Conservation (phyloP, 2,797 vertebrate genomes). For the Steatocranus sp. region DNA sequence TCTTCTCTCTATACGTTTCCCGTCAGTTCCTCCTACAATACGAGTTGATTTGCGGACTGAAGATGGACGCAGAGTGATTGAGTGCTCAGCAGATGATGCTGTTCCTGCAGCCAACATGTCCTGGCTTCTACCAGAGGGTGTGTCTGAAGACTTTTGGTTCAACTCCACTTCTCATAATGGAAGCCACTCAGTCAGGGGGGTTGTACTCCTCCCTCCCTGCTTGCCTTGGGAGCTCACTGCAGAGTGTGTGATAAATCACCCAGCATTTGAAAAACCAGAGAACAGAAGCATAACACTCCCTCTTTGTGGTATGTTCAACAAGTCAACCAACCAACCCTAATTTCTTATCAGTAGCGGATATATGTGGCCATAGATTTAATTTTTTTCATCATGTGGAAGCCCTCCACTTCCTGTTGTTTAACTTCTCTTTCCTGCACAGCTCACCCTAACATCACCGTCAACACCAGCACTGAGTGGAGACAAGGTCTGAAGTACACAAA, state of each 20-base stretch:
- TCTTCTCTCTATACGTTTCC: not conserved
- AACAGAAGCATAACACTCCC: slow-evolving; percentile 61
- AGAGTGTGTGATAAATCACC: slow-evolving; percentile 70
- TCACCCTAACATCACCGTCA: slow-evolving; percentile 53
- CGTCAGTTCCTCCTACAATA: slow-evolving; percentile 60
- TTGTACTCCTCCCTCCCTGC: slow-evolving; percentile 67
- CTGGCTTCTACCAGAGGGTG: slow-evolving; percentile 67
- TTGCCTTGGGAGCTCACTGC: slow-evolving; percentile 48
- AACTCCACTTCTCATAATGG: slow-evolving; percentile 64
- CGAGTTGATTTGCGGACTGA: slow-evolving; percentile 38
- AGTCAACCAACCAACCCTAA: slow-evolving; percentile 13
- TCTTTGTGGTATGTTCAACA: slow-evolving; percentile 66
- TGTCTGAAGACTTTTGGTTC: slow-evolving; percentile 51
- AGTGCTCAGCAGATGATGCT: slow-evolving; percentile 67
- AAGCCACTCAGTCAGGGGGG: slow-evolving; percentile 62
- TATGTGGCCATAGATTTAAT: not conserved
- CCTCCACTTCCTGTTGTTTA: slow-evolving; percentile 1
- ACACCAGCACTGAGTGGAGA: slow-evolving; percentile 45
- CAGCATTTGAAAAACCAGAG: slow-evolving; percentile 51
- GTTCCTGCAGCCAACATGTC: slow-evolving; percentile 69
- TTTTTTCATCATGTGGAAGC: not conserved
- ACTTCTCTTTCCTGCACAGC: slow-evolving; percentile 44
- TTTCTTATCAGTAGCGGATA: slow-evolving; percentile 11
- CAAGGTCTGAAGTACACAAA: slow-evolving; percentile 21
- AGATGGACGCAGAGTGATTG: slow-evolving; percentile 46